These are phyloP conservation scores for Colletes gigas DNA, from an alignment of 1,140 invertebrate genomes.

Conservation along the genomic window DNA sequence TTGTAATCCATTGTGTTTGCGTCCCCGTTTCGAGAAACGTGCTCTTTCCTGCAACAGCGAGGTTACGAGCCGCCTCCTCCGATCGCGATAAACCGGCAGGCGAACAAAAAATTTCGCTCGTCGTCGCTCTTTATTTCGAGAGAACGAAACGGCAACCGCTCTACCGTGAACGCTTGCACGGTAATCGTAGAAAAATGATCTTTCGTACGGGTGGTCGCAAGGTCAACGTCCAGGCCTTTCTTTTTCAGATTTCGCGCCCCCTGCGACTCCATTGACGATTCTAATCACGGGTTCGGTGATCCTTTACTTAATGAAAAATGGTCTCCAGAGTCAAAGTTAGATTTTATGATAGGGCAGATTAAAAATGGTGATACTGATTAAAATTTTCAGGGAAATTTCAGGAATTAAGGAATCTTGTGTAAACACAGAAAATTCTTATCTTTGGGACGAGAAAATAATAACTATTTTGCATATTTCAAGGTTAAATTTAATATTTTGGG, in stretches of 20 bases:
- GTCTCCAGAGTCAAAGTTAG: too few relatives aligned
- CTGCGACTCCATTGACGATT: too few relatives aligned
- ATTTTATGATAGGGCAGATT: too few relatives aligned
- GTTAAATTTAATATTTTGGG: too few relatives aligned
- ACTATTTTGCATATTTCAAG: too few relatives aligned
- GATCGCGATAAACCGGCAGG: conserved; percentile 48
- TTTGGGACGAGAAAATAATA: too few relatives aligned
- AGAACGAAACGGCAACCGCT: conserved; percentile 23
- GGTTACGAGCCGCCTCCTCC: conserved; percentile 25
- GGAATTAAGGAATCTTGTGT: too few relatives aligned
- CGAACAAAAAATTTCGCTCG: conserved; percentile 33
- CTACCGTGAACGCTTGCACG: conserved; percentile 6
- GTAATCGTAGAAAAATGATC: not conserved
- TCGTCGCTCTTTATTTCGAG: conserved; percentile 6
- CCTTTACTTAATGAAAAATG: too few relatives aligned
- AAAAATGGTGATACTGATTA: too few relatives aligned
- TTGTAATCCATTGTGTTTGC: conserved; percentile 56
- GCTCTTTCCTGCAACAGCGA: conserved; percentile 33
- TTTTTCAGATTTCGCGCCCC: not conserved
- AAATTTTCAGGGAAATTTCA: too few relatives aligned
- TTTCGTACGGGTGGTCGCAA: conserved; percentile 9
- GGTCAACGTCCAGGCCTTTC: conserved; percentile 15
- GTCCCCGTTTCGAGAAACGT: conserved; percentile 56
- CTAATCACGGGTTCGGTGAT: too few relatives aligned
- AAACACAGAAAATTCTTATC: too few relatives aligned